Percentiles rank a stretch among this genome's conserved stretches.
phyloP scores from a whole-genome alignment of 2,888 invertebrate genomes.

The Mycalesis mineus region DNA sequence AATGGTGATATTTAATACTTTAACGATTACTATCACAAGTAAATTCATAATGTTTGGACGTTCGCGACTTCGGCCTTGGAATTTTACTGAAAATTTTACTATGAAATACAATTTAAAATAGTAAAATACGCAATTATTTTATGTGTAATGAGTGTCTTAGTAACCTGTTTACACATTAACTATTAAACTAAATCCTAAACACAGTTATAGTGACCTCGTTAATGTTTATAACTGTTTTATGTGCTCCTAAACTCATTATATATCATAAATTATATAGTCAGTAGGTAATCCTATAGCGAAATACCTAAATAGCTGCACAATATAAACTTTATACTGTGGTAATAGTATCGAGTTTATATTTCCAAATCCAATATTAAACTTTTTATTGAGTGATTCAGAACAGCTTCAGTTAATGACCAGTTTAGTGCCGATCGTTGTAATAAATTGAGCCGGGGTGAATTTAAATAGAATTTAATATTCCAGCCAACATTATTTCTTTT shows the following conservation, averaged over 20 bases:
- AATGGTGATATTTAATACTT: too few species aligned
- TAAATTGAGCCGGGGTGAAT: neutral
- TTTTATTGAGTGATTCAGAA: constrained; percentile 2
- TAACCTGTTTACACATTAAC: too few species aligned
- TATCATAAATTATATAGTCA: neutral
- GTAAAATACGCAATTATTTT: too few species aligned
- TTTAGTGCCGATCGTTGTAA: constrained; percentile 1
- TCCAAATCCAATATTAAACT: neutral
- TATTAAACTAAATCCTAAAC: too few species aligned
- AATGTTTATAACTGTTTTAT: too few species aligned
- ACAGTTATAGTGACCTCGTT: too few species aligned
- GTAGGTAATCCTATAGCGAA: neutral
- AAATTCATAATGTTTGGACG: too few species aligned
- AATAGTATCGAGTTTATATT: neutral
- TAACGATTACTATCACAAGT: too few species aligned
- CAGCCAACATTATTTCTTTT: neutral
- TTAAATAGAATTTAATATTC: neutral
- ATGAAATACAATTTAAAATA: too few species aligned
- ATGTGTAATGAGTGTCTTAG: too few species aligned
- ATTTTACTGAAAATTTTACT: too few species aligned
- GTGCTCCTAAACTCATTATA: neutral
- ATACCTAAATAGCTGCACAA: neutral
- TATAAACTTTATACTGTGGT: neutral
- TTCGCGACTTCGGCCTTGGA: too few species aligned
- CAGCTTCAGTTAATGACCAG: constrained; percentile 3